Evolutionary conservation across 2,113 vertebrate genomes (phyloP).

Genomic region (Actenoides hombroni): DNA sequence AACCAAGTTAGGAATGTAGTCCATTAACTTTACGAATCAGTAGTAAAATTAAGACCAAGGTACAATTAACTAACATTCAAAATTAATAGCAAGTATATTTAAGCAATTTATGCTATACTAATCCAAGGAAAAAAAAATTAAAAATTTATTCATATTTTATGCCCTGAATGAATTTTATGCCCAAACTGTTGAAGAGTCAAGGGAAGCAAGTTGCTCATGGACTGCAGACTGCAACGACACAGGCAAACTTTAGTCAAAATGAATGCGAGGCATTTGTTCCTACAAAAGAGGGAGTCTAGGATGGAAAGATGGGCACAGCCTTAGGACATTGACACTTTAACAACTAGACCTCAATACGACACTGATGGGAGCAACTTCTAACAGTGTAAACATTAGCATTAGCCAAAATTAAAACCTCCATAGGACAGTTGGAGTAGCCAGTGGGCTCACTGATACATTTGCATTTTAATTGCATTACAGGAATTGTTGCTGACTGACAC

Average conservation of each 20-base stretch:
- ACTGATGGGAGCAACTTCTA: not conserved
- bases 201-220: not conserved
- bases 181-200: not conserved
- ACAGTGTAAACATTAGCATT: not conserved
- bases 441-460: not conserved
- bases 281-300: not conserved
- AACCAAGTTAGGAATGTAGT: not conserved
- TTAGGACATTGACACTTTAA: not conserved
- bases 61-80: not conserved
- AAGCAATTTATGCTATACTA: not conserved
- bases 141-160: not conserved
- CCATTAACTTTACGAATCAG: not conserved
- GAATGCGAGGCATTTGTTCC: not conserved
- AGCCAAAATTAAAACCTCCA: not conserved
- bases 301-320: not conserved
- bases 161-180: not conserved
- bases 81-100: not conserved
- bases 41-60: not conserved
- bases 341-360: not conserved
- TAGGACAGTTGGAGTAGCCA: not conserved
- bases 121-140: not conserved
- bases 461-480: not conserved
- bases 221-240: not conserved
- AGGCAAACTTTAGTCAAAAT: not conserved
- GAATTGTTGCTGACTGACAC: not conserved